Conservation (phyloP, 2,113 vertebrate genomes). For the Melanostigma gelatinosum region DNA sequence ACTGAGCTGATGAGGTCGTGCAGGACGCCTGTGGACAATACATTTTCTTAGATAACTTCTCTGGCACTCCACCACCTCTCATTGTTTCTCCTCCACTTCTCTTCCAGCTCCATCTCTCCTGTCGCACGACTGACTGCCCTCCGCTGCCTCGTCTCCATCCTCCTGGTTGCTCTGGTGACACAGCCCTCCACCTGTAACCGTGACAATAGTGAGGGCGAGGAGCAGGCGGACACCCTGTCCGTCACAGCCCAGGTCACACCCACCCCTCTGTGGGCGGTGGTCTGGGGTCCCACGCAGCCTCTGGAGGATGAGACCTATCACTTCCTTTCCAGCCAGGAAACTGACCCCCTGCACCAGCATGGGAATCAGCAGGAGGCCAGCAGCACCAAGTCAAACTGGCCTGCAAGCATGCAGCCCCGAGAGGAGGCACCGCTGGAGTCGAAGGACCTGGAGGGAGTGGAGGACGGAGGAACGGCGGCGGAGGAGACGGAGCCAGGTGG, state of each 20-base stretch:
- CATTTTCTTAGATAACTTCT: slow-evolving; percentile 63
- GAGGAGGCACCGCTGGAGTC: slow-evolving; percentile 67
- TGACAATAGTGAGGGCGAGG: slow-evolving; percentile 70
- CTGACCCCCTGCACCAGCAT: slow-evolving; percentile 59
- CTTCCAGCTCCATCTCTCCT: slow-evolving; percentile 83
- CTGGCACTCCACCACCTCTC: slow-evolving; percentile 39
- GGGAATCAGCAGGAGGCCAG: slow-evolving; percentile 58
- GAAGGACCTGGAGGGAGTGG: slow-evolving; percentile 59
- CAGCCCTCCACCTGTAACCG: slow-evolving; percentile 77
- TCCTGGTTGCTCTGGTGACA: slow-evolving; percentile 76
- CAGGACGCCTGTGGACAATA: slow-evolving; percentile 37
- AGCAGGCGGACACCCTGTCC: slow-evolving; percentile 76
- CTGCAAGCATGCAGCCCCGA: slow-evolving; percentile 60
- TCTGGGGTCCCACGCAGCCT: slow-evolving; percentile 84
- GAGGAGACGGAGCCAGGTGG: slow-evolving; percentile 81
- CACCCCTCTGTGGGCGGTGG: slow-evolving; percentile 84
- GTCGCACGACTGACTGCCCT: slow-evolving; percentile 77
- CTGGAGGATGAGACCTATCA: slow-evolving; percentile 85
- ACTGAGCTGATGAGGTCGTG: slow-evolving; percentile 51
- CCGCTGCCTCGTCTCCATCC: slow-evolving; percentile 75
- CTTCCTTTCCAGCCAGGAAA: slow-evolving; percentile 80
- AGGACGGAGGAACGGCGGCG: slow-evolving; percentile 65
- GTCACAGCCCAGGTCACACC: slow-evolving; percentile 83
- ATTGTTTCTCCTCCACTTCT: slow-evolving; percentile 47
- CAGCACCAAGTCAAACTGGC: slow-evolving; percentile 70